Evolutionary conservation across 2,113 vertebrate genomes (phyloP), one percentile per base, ranked within the genome.

Genomic region (Amblyornis subalaris): DNA sequence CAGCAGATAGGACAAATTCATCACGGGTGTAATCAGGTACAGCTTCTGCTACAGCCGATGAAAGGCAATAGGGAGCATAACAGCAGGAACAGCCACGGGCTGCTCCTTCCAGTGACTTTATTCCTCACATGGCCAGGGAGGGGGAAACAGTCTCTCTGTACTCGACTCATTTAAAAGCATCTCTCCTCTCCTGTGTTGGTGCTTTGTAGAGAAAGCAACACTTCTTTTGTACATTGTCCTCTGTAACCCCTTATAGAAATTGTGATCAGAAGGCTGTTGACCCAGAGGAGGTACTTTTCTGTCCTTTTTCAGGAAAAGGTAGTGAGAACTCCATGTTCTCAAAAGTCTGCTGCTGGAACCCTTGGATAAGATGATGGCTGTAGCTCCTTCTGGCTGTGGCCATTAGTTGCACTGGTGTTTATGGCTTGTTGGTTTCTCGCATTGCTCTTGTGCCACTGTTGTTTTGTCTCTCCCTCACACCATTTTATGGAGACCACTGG

Each of bases 1-100:
- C 79, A 81, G 53, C 54, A 26, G 44, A 78, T 19, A 88, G 72
- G 79, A 97, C 60, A 91, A 83, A 93, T 95, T 91, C n/a, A 81
- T 95, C 60, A 60, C 0, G 1, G 24, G 15, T 72, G 44, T 85
- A 88, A 92, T 94, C 75, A 93, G 40, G 40, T 14, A 61, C 36
- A 81, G n/a, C 33, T 85, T 53, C 70, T 93, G n/a, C 85, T 65
- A 3, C 40, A 80, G 42, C 22, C 0, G 0, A n/a, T 79, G 54
- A 51, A 85, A 88, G 62, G 69, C 38, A 78, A 10, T 29, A n/a
- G 12, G 36, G 28, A 38, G 12, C 23, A 61, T 3, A 82, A 73
- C 15, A 74, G 3, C 31, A 71, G 75, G 13, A 89, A 9, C 29
- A 75, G 1, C 16, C 26, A 35, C 16, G 42, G 24, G 12, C 36